phyloP scores from a whole-genome alignment of 1,140 invertebrate genomes.

The Drosophila suzukii region DNA sequence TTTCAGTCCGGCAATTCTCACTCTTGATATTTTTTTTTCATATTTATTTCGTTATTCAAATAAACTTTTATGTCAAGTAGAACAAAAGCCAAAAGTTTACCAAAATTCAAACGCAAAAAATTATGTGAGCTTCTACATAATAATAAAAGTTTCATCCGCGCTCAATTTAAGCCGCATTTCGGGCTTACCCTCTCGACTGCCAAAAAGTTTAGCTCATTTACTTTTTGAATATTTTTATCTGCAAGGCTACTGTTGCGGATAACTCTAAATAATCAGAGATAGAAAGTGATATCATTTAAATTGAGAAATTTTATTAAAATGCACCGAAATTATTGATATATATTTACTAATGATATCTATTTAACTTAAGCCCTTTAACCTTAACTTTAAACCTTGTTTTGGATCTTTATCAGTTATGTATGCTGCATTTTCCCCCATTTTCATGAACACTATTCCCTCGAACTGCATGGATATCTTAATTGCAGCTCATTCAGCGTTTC shows the following conservation, averaged over 20 bases:
- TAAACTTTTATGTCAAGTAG: slow-evolving; percentile 40
- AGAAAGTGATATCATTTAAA: too few relatives aligned
- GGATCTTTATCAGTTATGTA: neutral
- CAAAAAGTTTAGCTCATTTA: slow-evolving; percentile 39
- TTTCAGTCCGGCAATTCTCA: neutral
- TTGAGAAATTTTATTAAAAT: too few relatives aligned
- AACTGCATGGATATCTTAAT: slow-evolving; percentile 20
- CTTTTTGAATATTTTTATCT: slow-evolving; percentile 1
- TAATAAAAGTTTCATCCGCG: slow-evolving; percentile 44
- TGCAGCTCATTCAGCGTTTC: slow-evolving; percentile 21
- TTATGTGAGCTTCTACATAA: slow-evolving; percentile 36
- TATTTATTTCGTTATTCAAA: slow-evolving; percentile 46
- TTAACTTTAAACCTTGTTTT: neutral
- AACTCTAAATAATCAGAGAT: neutral
- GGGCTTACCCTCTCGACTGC: slow-evolving; percentile 14
- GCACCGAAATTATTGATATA: too few relatives aligned
- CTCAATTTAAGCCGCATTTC: slow-evolving; percentile 43
- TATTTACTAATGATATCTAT: too few relatives aligned
- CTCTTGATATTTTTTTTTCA: slow-evolving; percentile 15
- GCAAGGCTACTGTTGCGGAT: neutral
- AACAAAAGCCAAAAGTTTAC: slow-evolving; percentile 55
- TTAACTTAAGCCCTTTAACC: too few relatives aligned
- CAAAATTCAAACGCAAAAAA: slow-evolving; percentile 57
- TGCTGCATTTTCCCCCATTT: slow-evolving; percentile 2
- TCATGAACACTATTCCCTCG: neutral